These are phyloP conservation scores for Temnothorax ravouxi DNA, from an alignment of 2,888 invertebrate species.

Conservation along the genomic window DNA sequence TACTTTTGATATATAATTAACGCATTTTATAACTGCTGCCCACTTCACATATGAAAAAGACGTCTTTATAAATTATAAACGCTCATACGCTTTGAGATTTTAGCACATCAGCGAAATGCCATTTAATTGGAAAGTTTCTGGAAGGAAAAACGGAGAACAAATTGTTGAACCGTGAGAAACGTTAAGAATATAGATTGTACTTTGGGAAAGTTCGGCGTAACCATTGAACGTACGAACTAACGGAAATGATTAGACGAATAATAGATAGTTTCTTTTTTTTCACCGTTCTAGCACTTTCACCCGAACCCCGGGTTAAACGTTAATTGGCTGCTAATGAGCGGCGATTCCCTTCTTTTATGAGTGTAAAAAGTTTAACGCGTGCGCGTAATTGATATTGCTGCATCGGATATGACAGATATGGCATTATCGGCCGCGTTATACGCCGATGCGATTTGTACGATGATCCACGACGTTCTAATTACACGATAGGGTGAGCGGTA, in stretches of 20 bases:
- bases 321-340: conserved; percentile 59
- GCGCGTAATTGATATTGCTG: conserved; percentile 42
- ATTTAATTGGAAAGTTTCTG: conserved; percentile 44
- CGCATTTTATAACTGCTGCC: not conserved
- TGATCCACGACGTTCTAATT: conserved; percentile 38
- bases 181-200: conserved; percentile 51
- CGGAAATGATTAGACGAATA: conserved; percentile 54
- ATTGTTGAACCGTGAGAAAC: conserved; percentile 46
- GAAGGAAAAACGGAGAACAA: conserved; percentile 21
- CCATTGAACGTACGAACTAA: conserved; percentile 41
- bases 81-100: not conserved
- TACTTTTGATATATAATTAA: not conserved
- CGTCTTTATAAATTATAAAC: not conserved
- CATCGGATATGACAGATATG: not conserved
- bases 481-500: conserved; percentile 10
- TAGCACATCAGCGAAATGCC: not conserved
- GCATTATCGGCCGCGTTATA: conserved; percentile 19
- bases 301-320: conserved; percentile 51
- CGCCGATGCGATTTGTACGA: conserved; percentile 19
- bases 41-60: not conserved
- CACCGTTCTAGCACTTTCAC: conserved; percentile 53
- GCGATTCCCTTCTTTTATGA: not conserved
- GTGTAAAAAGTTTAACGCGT: conserved; percentile 38
- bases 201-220: conserved; percentile 53
- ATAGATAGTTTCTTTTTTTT: conserved; percentile 55